Evolutionary conservation across 2,113 vertebrate species (phyloP).

Genomic region (Pygoscelis antarcticus): DNA sequence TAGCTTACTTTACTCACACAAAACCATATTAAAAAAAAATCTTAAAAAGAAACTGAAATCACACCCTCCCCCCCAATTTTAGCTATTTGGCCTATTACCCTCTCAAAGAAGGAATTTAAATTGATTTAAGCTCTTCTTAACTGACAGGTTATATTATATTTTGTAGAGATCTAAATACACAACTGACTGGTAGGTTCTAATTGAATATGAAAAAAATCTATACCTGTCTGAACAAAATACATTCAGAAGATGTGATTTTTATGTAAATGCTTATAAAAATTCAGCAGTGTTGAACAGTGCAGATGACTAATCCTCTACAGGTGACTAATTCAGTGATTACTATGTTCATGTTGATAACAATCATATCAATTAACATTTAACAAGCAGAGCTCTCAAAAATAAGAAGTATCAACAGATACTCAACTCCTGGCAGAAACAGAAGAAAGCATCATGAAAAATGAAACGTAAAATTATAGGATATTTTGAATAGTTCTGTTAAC

Average conservation of each 20-base stretch:
- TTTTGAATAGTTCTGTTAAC: not conserved
- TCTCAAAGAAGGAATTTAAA: not conserved
- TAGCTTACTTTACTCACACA: not conserved
- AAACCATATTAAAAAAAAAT: not conserved
- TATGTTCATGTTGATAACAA: slow-evolving; percentile 27
- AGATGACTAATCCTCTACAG: slow-evolving; percentile 42
- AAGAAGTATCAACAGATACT: not conserved
- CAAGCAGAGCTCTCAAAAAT: slow-evolving; percentile 26
- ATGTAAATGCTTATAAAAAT: not conserved
- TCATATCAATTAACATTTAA: slow-evolving; percentile 48
- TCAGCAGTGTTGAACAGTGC: not conserved
- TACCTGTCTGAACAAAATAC: not conserved
- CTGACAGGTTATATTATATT: not conserved
- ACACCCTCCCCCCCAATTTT: not conserved
- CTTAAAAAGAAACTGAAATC: not conserved
- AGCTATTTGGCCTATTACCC: not conserved
- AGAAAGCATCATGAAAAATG: not conserved
- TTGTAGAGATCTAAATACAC: not conserved
- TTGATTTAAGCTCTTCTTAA: not conserved
- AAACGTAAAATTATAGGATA: not conserved
- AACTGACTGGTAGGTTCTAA: not conserved
- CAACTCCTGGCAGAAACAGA: not conserved
- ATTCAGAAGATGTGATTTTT: not conserved
- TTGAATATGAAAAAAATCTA: not conserved
- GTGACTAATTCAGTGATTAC: slow-evolving; percentile 43